A percentile compares a stretch with the other conserved stretches of the same genome.
phyloP scores from a whole-genome alignment of 2,888 invertebrate species.

The Crossocerus cetratus region DNA sequence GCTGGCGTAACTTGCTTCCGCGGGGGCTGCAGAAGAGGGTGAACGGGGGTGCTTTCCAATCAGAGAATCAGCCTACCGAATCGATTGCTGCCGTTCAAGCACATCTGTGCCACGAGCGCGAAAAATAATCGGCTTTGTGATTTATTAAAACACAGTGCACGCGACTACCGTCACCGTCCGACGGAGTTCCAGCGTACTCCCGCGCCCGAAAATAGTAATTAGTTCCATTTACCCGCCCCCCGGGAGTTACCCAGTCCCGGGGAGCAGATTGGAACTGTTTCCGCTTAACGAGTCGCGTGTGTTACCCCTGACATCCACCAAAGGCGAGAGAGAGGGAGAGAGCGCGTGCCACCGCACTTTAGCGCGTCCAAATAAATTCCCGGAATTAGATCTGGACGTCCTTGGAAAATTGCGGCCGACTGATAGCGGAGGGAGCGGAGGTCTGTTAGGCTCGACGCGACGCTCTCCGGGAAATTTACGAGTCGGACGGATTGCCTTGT shows the following conservation, averaged over 20 bases:
- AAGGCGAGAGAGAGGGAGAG: too few species aligned
- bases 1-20: background rate
- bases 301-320: slow-evolving; percentile 23
- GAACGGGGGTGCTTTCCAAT: background rate
- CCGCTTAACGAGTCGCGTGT: slow-evolving; percentile 36
- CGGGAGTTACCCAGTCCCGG: background rate
- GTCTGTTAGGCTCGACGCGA: slow-evolving; percentile 50
- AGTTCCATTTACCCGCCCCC: background rate
- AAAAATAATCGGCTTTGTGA: slow-evolving; percentile 6
- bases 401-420: slow-evolving; percentile 49
- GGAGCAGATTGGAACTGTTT: slow-evolving; percentile 12
- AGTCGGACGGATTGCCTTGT: slow-evolving; percentile 66
- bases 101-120: background rate
- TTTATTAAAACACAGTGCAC: background rate
- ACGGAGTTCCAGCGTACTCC: background rate
- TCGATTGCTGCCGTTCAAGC: background rate
- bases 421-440: slow-evolving; percentile 45
- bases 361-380: slow-evolving; percentile 49
- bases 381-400: slow-evolving; percentile 48
- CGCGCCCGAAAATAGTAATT: background rate
- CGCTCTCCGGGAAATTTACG: slow-evolving; percentile 66
- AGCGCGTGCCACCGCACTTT: slow-evolving; percentile 46
- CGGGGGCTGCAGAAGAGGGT: too few species aligned
- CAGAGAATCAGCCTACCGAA: background rate
- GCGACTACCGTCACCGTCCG: background rate